Conservation (phyloP, 1,140 invertebrate genomes). For the Stenopsyche tienmushanensis region DNA sequence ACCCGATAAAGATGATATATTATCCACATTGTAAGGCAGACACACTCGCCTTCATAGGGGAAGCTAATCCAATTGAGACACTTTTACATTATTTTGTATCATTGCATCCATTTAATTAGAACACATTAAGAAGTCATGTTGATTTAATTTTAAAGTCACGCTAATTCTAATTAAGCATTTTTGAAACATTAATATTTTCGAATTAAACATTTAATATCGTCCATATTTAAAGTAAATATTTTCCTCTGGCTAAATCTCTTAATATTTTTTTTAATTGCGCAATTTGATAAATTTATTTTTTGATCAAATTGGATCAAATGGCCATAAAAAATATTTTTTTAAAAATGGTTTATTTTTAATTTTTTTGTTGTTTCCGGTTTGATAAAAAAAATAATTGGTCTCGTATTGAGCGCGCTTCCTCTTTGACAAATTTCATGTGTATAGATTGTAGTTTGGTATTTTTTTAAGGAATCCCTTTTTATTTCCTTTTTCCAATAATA, state of each 20-base stretch:
- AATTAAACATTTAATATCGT: too few relatives aligned
- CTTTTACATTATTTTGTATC: too few relatives aligned
- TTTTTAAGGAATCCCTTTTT: slow-evolving; percentile 39
- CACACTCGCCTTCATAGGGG: slow-evolving; percentile 30
- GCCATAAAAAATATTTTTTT: too few relatives aligned
- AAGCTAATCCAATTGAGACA: slow-evolving; percentile 11
- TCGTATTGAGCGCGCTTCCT: slow-evolving; percentile 14
- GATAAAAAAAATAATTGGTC: too few relatives aligned
- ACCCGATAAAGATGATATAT: slow-evolving; percentile 40
- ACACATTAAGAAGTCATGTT: neutral
- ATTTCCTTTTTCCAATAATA: slow-evolving; percentile 40
- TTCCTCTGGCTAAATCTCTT: too few relatives aligned
- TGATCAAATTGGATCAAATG: too few relatives aligned
- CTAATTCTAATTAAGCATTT: neutral
- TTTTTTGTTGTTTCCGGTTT: too few relatives aligned
- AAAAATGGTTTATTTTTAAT: too few relatives aligned
- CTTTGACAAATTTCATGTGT: slow-evolving; percentile 39
- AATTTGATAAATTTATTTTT: too few relatives aligned
- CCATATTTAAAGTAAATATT: too few relatives aligned
- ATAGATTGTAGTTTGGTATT: slow-evolving; percentile 38
- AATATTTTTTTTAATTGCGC: too few relatives aligned
- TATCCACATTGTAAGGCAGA: slow-evolving; percentile 40
- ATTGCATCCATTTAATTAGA: too few relatives aligned
- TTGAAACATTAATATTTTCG: neutral
- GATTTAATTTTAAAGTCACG: neutral